Percentiles rank a stretch among this genome's conserved stretches.
Evolutionary conservation across 1,140 invertebrate genomes (phyloP).

Genomic region (Armadillidium nasatum): DNA sequence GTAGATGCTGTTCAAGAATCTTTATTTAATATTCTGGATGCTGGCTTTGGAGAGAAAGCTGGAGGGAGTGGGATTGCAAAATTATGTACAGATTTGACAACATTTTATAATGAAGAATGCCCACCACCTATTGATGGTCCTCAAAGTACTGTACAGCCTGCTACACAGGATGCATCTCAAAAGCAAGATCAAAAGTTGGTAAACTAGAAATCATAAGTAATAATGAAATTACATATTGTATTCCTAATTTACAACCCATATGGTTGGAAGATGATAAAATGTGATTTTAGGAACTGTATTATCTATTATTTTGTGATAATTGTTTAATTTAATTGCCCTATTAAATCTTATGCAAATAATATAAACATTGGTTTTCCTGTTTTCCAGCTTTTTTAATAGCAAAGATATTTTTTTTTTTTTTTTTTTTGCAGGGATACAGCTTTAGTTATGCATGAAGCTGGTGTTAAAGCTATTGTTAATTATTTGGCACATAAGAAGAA

Average conservation of each 20-base stretch:
- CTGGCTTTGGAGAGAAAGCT: constrained; percentile 1
- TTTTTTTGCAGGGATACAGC: constrained; percentile 1
- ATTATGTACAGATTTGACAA: background rate
- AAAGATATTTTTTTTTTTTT: background rate
- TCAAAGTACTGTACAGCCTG: background rate
- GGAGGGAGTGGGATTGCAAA: constrained; percentile 2
- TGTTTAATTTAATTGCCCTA: too few relatives aligned
- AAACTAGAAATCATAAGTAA: too few relatives aligned
- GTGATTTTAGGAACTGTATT: too few relatives aligned
- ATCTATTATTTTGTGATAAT: too few relatives aligned
- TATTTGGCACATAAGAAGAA: background rate
- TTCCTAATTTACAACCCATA: too few relatives aligned
- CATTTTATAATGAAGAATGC: background rate
- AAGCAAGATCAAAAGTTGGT: background rate
- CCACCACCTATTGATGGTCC: background rate
- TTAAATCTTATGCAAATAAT: too few relatives aligned
- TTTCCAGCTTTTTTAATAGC: too few relatives aligned
- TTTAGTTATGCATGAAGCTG: background rate
- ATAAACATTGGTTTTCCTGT: too few relatives aligned
- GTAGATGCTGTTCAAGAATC: background rate
- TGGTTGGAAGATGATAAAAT: too few relatives aligned
- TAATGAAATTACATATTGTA: too few relatives aligned
- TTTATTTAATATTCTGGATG: background rate
- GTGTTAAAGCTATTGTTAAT: background rate
- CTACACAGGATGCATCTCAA: background rate